Conservation (phyloP, 2,888 invertebrate genomes). For the Pseudoips prasinana region DNA sequence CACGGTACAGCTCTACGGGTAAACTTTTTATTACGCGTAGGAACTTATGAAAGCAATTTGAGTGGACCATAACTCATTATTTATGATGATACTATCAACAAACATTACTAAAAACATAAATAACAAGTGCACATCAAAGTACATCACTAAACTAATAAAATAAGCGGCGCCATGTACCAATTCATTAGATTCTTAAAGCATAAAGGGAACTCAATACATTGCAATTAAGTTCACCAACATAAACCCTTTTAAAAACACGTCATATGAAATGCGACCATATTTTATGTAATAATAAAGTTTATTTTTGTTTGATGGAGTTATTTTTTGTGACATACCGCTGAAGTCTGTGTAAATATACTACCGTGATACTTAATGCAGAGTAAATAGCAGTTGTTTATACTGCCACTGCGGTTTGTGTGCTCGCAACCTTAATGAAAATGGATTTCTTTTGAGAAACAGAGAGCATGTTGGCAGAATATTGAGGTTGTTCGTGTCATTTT, state of each 20-base stretch:
- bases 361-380: constrained; percentile 52
- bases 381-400: constrained; percentile 42
- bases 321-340: constrained; percentile 20
- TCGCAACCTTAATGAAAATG: constrained; percentile 36
- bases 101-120: too few relatives aligned
- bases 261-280: constrained; percentile 4
- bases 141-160: too few relatives aligned
- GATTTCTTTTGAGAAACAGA: constrained; percentile 26
- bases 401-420: constrained; percentile 40
- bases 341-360: constrained; percentile 40
- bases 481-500: too few relatives aligned
- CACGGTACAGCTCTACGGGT: too few relatives aligned
- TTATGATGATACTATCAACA: too few relatives aligned
- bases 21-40: too few relatives aligned
- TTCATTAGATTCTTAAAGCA: constrained; percentile 28
- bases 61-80: too few relatives aligned
- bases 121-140: too few relatives aligned
- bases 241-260: constrained; percentile 22
- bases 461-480: too few relatives aligned
- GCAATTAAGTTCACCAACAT: constrained; percentile 33
- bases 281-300: background rate
- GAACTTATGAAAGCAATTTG: too few relatives aligned
- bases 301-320: background rate
- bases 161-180: constrained; percentile 6
- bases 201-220: constrained; percentile 35